Percentiles rank a stretch among this genome's conserved stretches.
phyloP scores from a whole-genome alignment of 2,888 invertebrate species.

The Ypsolopha sequella region DNA sequence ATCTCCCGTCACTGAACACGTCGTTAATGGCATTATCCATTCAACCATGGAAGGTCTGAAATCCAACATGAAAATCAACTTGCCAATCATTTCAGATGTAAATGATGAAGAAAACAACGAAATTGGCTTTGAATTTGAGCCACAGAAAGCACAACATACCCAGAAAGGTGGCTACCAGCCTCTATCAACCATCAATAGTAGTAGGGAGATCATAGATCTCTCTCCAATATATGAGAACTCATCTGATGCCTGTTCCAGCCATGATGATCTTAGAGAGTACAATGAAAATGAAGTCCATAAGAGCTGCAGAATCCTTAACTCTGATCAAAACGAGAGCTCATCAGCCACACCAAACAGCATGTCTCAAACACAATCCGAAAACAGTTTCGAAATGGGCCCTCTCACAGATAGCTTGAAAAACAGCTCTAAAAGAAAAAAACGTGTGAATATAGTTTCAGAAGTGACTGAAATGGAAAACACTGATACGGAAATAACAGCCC shows the following conservation, averaged over 20 bases:
- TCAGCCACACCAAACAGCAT: conserved; percentile 55
- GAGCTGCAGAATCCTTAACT: conserved; percentile 41
- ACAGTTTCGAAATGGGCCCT: conserved; percentile 59
- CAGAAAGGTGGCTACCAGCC: conserved; percentile 57
- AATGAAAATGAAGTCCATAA: conserved; percentile 46
- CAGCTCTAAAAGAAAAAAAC: conserved; percentile 68
- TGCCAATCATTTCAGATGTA: conserved; percentile 58
- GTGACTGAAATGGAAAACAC: conserved; percentile 46
- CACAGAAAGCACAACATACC: conserved; percentile 21
- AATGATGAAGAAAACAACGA: conserved; percentile 63
- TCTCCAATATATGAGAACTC: conserved; percentile 67
- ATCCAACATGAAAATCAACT: conserved; percentile 59
- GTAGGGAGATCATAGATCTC: conserved; percentile 57
- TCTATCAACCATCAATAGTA: conserved; percentile 37
- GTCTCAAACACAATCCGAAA: conserved; percentile 63
- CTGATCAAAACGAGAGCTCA: conserved; percentile 47
- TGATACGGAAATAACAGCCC: conserved; percentile 50
- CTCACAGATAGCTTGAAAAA: conserved; percentile 57
- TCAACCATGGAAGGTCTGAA: conserved; percentile 60
- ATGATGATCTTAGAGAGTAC: conserved; percentile 48
- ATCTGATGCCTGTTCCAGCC: conserved; percentile 63
- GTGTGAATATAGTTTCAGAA: conserved; percentile 74
- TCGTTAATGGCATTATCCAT: conserved; percentile 52
- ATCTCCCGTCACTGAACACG: conserved; percentile 57
- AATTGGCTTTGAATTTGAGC: conserved; percentile 21